phyloP scores from a whole-genome alignment of 2,888 invertebrate genomes.

The Zygaena filipendulae region DNA sequence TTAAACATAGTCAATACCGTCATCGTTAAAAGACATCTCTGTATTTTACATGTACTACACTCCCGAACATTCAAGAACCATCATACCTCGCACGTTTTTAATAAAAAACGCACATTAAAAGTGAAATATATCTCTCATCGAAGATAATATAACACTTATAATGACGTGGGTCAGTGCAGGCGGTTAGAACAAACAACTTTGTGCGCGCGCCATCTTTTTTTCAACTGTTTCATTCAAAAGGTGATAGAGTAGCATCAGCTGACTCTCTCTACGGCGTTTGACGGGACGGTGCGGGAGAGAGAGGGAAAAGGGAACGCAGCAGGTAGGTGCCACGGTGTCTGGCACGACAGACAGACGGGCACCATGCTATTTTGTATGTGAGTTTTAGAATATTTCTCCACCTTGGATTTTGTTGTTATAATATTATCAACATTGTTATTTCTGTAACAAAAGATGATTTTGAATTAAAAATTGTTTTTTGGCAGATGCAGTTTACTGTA shows the following conservation, averaged over 20 bases:
- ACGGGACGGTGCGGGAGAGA: too few species aligned
- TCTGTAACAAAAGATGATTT: too few species aligned
- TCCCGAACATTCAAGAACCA: constrained; percentile 59
- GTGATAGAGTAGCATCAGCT: constrained; percentile 18
- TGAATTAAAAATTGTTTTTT: too few species aligned
- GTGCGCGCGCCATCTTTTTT: constrained; percentile 38
- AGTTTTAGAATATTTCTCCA: constrained; percentile 18
- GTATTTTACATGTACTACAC: constrained; percentile 28
- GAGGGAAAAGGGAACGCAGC: constrained; percentile 35
- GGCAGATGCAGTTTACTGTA: too few species aligned
- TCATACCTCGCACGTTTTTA: constrained; percentile 56
- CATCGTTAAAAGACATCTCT: constrained; percentile 11
- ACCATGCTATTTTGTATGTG: constrained; percentile 36
- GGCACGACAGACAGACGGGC: constrained; percentile 52
- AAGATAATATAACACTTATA: constrained; percentile 63
- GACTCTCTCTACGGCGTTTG: too few species aligned
- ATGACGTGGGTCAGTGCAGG: constrained; percentile 60
- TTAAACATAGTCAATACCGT: neutral
- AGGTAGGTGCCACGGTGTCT: constrained; percentile 64
- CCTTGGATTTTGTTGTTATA: too few species aligned
- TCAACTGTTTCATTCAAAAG: constrained; percentile 32
- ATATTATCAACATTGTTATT: too few species aligned
- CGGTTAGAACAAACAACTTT: constrained; percentile 65
- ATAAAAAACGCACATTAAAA: constrained; percentile 45
- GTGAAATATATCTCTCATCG: constrained; percentile 62